Evolutionary conservation across 2,888 invertebrate genomes (phyloP).

Genomic region (Resseliella maxima): DNA sequence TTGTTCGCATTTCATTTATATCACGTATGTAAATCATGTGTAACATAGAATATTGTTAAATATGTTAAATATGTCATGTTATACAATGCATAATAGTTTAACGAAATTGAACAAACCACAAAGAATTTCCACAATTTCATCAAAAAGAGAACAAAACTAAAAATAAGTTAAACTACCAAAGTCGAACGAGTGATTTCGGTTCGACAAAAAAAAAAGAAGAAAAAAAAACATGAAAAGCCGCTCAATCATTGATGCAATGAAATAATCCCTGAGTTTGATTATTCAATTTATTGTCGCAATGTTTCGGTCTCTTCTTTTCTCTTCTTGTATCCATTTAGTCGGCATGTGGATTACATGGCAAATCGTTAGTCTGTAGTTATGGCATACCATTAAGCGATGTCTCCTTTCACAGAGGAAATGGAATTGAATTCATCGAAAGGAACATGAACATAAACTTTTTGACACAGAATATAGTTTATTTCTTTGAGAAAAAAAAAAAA

Average conservation of each 20-base stretch:
- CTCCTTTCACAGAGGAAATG: background rate
- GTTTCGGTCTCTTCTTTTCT: background rate
- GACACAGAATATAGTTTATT: no score
- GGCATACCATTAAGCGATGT: constrained; percentile 17
- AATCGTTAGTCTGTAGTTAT: background rate
- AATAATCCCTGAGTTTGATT: background rate
- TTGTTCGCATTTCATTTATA: background rate
- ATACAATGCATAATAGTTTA: constrained; percentile 24
- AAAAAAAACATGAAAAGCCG: background rate
- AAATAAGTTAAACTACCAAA: background rate
- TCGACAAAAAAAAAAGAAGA: no score
- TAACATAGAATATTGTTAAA: background rate
- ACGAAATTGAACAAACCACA: background rate
- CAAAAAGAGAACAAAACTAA: background rate
- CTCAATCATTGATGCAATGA: background rate
- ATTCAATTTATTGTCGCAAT: constrained; percentile 1
- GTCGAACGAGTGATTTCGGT: background rate
- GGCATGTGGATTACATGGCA: background rate
- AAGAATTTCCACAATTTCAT: no score
- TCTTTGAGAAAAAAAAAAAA: background rate
- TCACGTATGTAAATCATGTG: background rate
- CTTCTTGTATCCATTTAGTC: background rate
- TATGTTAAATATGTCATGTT: background rate
- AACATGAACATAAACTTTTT: background rate
- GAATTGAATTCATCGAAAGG: background rate